Evolutionary conservation across 2,113 vertebrate genomes (phyloP), one percentile per base, ranked within the genome.

Genomic region (Pygoscelis antarcticus): DNA sequence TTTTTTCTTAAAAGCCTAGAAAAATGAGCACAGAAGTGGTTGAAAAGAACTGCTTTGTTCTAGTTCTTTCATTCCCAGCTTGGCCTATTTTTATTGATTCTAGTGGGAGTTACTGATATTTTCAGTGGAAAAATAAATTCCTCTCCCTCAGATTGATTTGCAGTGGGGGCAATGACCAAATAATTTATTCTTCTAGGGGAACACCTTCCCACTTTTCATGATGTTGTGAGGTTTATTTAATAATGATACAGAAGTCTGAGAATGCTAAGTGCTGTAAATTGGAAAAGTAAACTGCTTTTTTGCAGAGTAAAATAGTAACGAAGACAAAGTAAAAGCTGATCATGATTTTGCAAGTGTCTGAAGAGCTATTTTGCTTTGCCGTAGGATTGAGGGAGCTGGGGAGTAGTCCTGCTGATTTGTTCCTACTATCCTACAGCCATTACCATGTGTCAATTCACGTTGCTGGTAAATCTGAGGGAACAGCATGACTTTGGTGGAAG

Each of bases 41-140:
- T 84, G 40, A 87, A 89, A 93, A 80, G 69, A 71, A 47, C 26
- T 4, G 13, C 72, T 71, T 60, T 94, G 61, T 89, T 93, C 66
- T 30, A 49, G 51, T 69, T 90, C 54, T 69, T 94, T 72, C 55
- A 38, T 46, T 84, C 51, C 52, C 83, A 86, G 47, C 84, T 64
- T 85, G 49, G 92, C 84, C 71, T 86, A 42, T 64, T 93, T 84
- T 82, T 92, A 82, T 71, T 91, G 60, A 78, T 91, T 91, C 66
- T 74, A 57, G 58, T 65, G 84, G 78, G 75, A 80, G 15, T 55
- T 94, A 38, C 78, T 83, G 44, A 5, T 72, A 85, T 76, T 60
- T 84, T 60, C 82, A 72, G 49, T 44, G 27, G 61, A 90, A 81
- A 77, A 93, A 96, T 46, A 91, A 82, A 87, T 79, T 94, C 34